Percentiles rank a stretch among this genome's conserved stretches.
Evolutionary conservation across 1,140 invertebrate species (phyloP).

Genomic region (Meloidogyne chitwoodi): DNA sequence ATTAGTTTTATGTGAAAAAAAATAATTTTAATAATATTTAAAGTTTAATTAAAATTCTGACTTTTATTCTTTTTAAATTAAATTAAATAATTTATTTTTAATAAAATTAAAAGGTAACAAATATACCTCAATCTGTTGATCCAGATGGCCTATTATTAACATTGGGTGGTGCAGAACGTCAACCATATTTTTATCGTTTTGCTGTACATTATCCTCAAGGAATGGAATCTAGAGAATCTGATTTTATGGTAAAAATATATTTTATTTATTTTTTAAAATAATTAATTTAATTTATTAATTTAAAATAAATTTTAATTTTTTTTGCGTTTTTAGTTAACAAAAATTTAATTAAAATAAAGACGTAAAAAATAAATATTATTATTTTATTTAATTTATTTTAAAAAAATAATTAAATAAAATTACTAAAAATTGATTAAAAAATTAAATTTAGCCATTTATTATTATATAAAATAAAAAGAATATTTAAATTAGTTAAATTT

Average conservation of each 20-base stretch:
- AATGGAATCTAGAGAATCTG: slow-evolving; percentile 44
- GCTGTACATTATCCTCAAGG: slow-evolving; percentile 52
- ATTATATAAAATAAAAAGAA: neutral
- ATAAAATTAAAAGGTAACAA: slow-evolving; percentile 47
- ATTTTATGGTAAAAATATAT: slow-evolving; percentile 28
- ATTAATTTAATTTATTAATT: too few relatives aligned
- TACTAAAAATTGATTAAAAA: too few relatives aligned
- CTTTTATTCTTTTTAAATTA: neutral
- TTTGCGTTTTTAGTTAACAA: too few relatives aligned
- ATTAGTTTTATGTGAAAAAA: neutral
- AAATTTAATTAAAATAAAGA: too few relatives aligned
- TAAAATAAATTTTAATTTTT: too few relatives aligned
- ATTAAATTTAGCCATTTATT: too few relatives aligned
- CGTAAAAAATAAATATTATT: too few relatives aligned
- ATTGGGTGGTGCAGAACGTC: slow-evolving; percentile 49
- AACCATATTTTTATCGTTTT: slow-evolving; percentile 57
- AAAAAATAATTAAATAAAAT: too few relatives aligned
- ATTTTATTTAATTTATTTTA: too few relatives aligned
- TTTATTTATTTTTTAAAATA: neutral
- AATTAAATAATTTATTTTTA: neutral
- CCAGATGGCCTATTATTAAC: slow-evolving; percentile 53
- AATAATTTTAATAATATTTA: neutral
- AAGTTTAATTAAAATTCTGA: neutral
- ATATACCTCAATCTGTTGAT: slow-evolving; percentile 54
- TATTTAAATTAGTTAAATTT: neutral